Base-by-base conservation (phyloP, 1,140 invertebrate species). In the Goniozus legneri region DNA sequence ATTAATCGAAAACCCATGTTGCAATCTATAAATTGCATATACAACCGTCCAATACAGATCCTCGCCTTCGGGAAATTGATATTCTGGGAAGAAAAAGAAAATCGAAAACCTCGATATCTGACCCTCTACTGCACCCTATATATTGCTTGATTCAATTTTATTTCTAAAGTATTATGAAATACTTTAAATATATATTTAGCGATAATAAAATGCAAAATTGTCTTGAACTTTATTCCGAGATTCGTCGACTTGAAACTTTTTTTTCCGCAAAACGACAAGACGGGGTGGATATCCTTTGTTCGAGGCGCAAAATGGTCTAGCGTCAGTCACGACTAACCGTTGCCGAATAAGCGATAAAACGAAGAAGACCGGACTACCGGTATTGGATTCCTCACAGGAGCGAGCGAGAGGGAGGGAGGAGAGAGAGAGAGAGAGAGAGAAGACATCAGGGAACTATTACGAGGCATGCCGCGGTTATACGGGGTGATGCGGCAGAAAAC, bases 401-500 rank as follows among this genome's bases (percentile, higher is more conserved):
- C 36, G 10, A 33, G 40, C 27, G 32, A 52, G 43, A 44, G 32
- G 3, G 20, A 33, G 35, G 22, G 15, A n/a, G 48, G 40, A 42
- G 30, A 27, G 10, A 21, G n/a, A 8, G 15, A 4, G 15, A 2
- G 13, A n/a, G 8, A 27, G 2, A 3, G 8, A 45, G 12, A 42
- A 16, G 27, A 20, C 31, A 39, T 39, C 31, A 8, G 13, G 22
- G 35, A 33, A 34, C 27, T 50, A 45, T 57, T 61, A 50, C 47
- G 37, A 43, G 35, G 13, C 44, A 32, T 50, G 37, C 42, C 39
- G 34, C 42, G 44, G 50, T 61, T 63, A 52, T 56, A 54, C 57
- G 47, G 44, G 41, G 50, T 65, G 63, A 65, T 60, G 62, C 38
- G 38, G 63, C 63, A 62, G 55, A 58, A 65, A 62, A 58, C 51